Conservation (phyloP, 2,797 vertebrate genomes). For the Helarctos malayanus region DNA sequence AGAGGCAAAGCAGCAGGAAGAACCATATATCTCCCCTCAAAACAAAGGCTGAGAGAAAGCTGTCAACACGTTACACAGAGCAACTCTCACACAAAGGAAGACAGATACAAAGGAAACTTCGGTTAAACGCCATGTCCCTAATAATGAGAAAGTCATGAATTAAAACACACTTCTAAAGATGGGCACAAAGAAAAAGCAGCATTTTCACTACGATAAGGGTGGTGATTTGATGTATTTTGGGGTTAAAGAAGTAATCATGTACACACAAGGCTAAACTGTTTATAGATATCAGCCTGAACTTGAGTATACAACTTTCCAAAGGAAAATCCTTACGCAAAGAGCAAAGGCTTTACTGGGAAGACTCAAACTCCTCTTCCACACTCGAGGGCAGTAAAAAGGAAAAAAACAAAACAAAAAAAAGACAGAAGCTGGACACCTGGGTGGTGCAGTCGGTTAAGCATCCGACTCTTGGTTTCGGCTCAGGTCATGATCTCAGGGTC, state of each 20-base stretch:
- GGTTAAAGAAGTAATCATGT: not conserved
- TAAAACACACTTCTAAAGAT: not conserved
- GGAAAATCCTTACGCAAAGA: not conserved
- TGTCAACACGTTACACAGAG: not conserved
- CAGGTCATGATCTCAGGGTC: not conserved
- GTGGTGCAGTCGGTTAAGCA: not conserved
- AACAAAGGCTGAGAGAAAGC: not conserved
- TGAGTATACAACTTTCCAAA: not conserved
- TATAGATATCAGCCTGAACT: not conserved
- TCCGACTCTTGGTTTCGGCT: not conserved
- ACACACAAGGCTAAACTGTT: not conserved
- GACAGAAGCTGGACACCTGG: not conserved
- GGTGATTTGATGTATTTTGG: not conserved
- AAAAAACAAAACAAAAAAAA: not conserved
- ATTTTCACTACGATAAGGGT: constrained; percentile 25
- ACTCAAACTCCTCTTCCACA: not conserved
- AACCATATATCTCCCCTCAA: not conserved
- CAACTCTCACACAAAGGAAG: not conserved
- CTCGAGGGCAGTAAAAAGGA: not conserved
- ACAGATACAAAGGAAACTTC: not conserved
- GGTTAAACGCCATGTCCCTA: not conserved
- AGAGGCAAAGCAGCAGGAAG: not conserved
- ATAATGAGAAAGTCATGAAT: not conserved
- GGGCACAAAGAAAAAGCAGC: not conserved
- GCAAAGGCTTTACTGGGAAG: not conserved